Percentiles rank a stretch among this genome's conserved stretches.
phyloP scores from a whole-genome alignment of 2,797 vertebrate species.

The Melanogrammus aeglefinus region DNA sequence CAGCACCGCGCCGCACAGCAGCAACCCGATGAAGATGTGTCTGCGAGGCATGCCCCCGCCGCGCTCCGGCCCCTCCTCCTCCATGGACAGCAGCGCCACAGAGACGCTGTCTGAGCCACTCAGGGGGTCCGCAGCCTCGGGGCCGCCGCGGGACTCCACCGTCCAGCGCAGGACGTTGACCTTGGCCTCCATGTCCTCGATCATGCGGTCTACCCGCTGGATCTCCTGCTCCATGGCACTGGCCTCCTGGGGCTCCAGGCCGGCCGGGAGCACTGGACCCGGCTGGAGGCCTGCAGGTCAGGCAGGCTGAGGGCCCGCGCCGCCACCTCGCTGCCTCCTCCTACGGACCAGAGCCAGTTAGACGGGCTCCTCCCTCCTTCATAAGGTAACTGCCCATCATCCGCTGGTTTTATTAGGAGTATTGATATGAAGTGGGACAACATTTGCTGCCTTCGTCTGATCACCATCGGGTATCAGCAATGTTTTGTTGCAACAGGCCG shows the following conservation, averaged over 20 bases:
- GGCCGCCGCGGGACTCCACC: constrained; percentile 59
- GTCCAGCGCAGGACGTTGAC: constrained; percentile 71
- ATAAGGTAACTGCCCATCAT: background rate
- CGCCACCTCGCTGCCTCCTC: constrained; percentile 62
- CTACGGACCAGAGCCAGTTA: constrained; percentile 38
- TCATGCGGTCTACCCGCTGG: constrained; percentile 58
- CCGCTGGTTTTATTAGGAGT: no score
- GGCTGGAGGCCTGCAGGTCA: constrained; percentile 52
- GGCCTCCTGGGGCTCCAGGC: constrained; percentile 64
- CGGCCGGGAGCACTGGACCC: constrained; percentile 22
- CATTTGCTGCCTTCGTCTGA: no score
- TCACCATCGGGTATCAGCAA: no score
- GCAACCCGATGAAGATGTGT: constrained; percentile 42
- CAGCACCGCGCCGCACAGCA: constrained; percentile 44
- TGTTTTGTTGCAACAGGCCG: no score
- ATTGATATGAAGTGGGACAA: background rate
- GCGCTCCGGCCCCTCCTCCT: constrained; percentile 60
- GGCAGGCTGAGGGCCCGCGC: constrained; percentile 69
- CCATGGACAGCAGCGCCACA: constrained; percentile 58
- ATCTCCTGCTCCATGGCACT: constrained; percentile 69
- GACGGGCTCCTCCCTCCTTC: background rate
- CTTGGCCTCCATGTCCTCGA: constrained; percentile 75
- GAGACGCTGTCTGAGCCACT: constrained; percentile 68
- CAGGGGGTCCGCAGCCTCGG: constrained; percentile 60
- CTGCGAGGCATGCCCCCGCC: constrained; percentile 42